Percentiles rank a stretch among this genome's conserved stretches.
Evolutionary conservation across 2,888 invertebrate genomes (phyloP).

Genomic region (Hydrotaea diabolus): DNA sequence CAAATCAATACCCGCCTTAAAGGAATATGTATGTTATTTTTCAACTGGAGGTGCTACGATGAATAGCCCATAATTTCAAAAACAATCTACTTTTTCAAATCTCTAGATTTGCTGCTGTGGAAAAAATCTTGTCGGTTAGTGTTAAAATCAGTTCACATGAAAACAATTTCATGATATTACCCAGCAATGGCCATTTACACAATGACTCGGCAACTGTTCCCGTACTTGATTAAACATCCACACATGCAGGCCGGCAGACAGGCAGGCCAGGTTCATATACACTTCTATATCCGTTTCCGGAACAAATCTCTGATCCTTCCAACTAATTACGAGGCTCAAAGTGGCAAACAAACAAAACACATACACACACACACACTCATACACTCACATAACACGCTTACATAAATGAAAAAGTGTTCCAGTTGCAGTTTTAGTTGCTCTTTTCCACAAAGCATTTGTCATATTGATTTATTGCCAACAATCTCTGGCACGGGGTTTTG

Average conservation of each 20-base stretch:
- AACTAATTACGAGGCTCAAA: constrained; percentile 2
- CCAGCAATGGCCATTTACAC: background rate
- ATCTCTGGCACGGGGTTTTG: background rate
- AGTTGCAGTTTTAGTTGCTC: constrained; percentile 9
- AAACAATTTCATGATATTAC: background rate
- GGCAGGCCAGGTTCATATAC: too few species aligned
- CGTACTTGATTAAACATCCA: background rate
- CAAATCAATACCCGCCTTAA: too few species aligned
- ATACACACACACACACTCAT: too few species aligned
- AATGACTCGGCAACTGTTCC: background rate
- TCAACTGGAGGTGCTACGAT: too few species aligned
- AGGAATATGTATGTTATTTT: too few species aligned
- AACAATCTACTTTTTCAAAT: too few species aligned
- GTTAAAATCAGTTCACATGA: background rate
- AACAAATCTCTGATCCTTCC: background rate
- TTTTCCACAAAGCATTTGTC: constrained; percentile 26
- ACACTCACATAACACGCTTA: too few species aligned
- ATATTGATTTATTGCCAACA: constrained; percentile 27
- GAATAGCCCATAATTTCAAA: too few species aligned
- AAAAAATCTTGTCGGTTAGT: background rate
- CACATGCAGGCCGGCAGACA: too few species aligned
- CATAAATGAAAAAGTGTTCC: background rate
- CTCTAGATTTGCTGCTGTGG: background rate
- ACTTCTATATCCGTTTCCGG: background rate
- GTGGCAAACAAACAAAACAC: background rate